phyloP scores from a whole-genome alignment of 2,797 vertebrate species.

The Adrianichthys oophorus region DNA sequence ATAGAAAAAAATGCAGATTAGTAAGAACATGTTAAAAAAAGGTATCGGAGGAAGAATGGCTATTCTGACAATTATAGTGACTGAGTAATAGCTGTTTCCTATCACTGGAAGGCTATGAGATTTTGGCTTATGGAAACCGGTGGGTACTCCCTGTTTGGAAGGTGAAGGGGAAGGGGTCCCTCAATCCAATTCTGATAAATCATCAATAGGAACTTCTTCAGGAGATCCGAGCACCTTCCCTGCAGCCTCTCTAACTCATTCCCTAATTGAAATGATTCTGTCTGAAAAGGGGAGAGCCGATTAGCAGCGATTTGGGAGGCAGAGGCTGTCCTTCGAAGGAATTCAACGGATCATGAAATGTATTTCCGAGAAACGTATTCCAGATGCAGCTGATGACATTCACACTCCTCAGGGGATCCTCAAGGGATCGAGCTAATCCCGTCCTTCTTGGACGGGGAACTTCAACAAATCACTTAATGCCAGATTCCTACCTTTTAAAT shows the following conservation, averaged over 20 bases:
- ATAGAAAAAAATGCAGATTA: no score
- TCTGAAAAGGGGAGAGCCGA: conserved; percentile 45
- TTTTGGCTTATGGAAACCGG: no score
- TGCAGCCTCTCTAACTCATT: conserved; percentile 33
- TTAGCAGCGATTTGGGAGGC: conserved; percentile 50
- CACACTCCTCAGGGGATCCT: conserved; percentile 34
- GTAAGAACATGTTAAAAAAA: no score
- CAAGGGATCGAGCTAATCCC: conserved; percentile 36
- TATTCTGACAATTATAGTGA: no score
- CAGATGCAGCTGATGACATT: conserved; percentile 50
- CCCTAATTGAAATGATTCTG: conserved; percentile 58
- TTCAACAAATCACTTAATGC: conserved; percentile 11
- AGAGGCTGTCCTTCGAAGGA: not conserved
- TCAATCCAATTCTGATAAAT: no score
- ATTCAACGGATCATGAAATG: no score
- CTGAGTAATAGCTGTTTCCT: no score
- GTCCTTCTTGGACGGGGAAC: conserved; percentile 25
- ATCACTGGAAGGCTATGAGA: no score
- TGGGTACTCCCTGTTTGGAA: no score
- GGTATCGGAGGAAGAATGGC: no score
- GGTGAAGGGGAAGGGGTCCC: no score
- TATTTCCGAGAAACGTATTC: no score
- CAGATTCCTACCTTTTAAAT: conserved; percentile 12
- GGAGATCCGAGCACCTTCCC: conserved; percentile 13
- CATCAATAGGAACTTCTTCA: conserved; percentile 7